Evolutionary conservation across 1,140 invertebrate genomes (phyloP), one percentile per base, ranked within the genome.

Genomic region (Solenopsis invicta): DNA sequence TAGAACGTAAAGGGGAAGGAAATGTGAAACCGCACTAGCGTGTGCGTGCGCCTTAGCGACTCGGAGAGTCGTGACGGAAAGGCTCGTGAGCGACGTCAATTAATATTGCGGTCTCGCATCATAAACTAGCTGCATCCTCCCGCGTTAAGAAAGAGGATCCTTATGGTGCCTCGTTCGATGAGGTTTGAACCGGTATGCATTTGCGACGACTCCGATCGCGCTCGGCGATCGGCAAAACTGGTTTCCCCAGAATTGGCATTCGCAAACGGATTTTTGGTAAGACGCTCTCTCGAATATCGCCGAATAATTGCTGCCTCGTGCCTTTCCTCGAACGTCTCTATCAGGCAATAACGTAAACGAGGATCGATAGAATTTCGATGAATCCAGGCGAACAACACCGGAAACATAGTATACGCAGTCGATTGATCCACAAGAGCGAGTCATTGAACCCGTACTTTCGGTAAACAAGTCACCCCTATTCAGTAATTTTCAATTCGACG

Each of bases 171-270:
- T 61, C n/a, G 29, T 24, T 61, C 48, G 75, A 62, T 9, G 41
- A 29, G 16, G 24, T 61, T 29, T 66, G 64, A 87, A 84, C 88
- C 89, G 85, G 88, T 89, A 90, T 56, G 88, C 74, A 84, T 84
- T 85, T 1, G 24, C 24, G 50, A 2, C 54, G 52, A 80, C 67
- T 74, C 48, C n/a, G 61, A 80, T 59, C 59, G 48, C 74, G 85
- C 62, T 88, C 67, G 48, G 41, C n/a, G 21, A 71, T 88, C 59
- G 48, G 29, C n/a, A n/a, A 75, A 89, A 89, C 88, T 82, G 88
- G 87, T 89, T 89, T 81, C 56, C n/a, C 50, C 37, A 45, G 12
- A 69, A 69, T 82, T 48, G 80, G 12, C 54, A 45, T 34, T 82
- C 67, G 66, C 50, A 21, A 56, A 37, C 37, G 41, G 41, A 82